Base-by-base conservation (phyloP, 2,888 invertebrate species). In the Clivina fossor region DNA sequence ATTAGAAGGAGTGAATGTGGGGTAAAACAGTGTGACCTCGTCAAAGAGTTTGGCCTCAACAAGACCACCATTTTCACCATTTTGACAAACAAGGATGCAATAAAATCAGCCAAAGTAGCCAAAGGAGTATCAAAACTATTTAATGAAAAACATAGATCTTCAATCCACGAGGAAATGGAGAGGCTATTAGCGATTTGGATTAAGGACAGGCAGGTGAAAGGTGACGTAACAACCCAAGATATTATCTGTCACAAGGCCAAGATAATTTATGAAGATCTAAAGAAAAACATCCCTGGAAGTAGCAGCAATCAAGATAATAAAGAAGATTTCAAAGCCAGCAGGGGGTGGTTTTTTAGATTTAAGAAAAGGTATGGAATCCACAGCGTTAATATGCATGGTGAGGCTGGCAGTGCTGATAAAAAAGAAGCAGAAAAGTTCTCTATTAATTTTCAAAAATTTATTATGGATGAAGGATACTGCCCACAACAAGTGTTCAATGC, bases 161-260 rank as follows among this genome's bases (percentile, higher is more conserved):
- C 30, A 57, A 53, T 57, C 53, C 54, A 55, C 46, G 57, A 57
- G 54, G 57, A 54, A 54, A 47, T 57, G 54, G 57, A 57, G 37
- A 57, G 47, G 54, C 54, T 57, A 40, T 57, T 57, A 40, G 37
- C 37, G 47, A 57, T 57, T 57, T 57, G 57, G 53, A 57, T 44
- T 41, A 49, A 50, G 41, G 47, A 56, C 37, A 33, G 58, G 44
- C 41, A 59, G 49, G 58, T 63, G 44, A 57, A 65, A 51, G 56
- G 64, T 61, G 58, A 62, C 55, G 58, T 57, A 40, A 61, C 60
- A 56, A 57, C 51, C 44, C 44, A 57, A 53, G 57, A 41, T 50
- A 51, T 57, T 19, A 57, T 57, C 53, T 54, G 57, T 56, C 38
- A 57, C 37, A 57, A 57, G 26, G 54, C 57, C 11, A 54, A 58